A percentile compares a stretch with the other conserved stretches of the same genome.
Evolutionary conservation across 2,113 vertebrate genomes (phyloP).

Genomic region (Laticauda colubrina): DNA sequence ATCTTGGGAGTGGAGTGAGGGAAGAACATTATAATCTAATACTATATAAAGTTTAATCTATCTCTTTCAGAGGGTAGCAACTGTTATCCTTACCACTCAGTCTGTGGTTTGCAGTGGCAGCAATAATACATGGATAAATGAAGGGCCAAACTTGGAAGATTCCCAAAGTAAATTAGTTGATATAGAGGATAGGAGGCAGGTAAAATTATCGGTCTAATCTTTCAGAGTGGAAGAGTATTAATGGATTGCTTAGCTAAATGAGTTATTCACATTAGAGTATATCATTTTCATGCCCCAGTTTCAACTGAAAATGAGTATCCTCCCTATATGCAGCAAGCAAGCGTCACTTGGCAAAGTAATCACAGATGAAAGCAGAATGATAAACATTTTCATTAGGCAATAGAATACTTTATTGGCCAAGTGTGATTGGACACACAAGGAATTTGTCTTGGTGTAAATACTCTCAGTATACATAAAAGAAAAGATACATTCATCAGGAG

Average conservation of each 20-base stretch:
- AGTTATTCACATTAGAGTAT: background rate
- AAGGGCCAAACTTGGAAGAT: background rate
- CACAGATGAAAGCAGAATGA: background rate
- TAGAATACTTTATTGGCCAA: too few species aligned
- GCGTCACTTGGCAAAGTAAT: background rate
- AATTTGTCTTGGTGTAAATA: too few species aligned
- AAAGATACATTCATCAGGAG: too few species aligned
- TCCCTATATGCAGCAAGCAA: background rate
- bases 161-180: background rate
- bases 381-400: background rate
- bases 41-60: background rate
- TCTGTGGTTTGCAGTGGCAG: background rate
- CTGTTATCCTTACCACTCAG: background rate
- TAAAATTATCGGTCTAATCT: background rate
- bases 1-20: background rate
- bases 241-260: background rate
- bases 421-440: too few species aligned
- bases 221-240: background rate
- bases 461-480: too few species aligned
- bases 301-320: background rate
- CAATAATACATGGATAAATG: background rate
- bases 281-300: background rate
- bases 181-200: background rate
- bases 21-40: background rate
- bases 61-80: background rate